Percentiles rank a stretch among this genome's conserved stretches.
Evolutionary conservation across 2,888 invertebrate genomes (phyloP).

Genomic region (Halictus quadricinctus): DNA sequence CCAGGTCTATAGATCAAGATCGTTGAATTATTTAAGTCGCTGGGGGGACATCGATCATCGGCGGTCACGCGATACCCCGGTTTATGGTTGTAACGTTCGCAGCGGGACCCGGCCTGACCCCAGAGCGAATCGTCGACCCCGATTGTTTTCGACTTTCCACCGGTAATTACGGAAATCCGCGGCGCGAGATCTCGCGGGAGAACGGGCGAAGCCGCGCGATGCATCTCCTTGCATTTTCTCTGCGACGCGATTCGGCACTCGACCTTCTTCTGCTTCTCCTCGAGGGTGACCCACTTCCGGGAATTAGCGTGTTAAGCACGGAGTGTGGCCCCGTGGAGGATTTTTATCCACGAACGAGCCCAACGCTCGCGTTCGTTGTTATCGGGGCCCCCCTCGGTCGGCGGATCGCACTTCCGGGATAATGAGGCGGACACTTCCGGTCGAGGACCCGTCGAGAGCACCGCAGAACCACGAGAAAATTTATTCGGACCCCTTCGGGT

Average conservation of each 20-base stretch:
- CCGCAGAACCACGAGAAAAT: constrained; percentile 21
- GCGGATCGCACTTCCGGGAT: constrained; percentile 17
- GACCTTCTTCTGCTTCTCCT: constrained; percentile 29
- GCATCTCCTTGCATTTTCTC: constrained; percentile 22
- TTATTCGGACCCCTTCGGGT: not conserved
- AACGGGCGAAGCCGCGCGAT: not conserved
- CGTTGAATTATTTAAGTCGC: constrained; percentile 76
- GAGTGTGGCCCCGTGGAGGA: not conserved
- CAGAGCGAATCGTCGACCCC: constrained; percentile 67
- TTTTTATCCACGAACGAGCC: constrained; percentile 7
- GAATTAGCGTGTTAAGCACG: constrained; percentile 53
- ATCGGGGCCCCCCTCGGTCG: not conserved
- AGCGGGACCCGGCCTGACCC: constrained; percentile 48
- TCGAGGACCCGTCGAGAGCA: not conserved
- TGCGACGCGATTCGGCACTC: constrained; percentile 38
- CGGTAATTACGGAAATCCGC: constrained; percentile 41
- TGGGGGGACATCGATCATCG: constrained; percentile 73
- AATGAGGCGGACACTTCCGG: constrained; percentile 33
- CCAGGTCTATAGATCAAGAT: constrained; percentile 69
- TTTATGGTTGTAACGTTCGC: constrained; percentile 26
- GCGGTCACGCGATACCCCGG: constrained; percentile 74
- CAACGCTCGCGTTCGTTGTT: constrained; percentile 22
- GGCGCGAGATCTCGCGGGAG: not conserved
- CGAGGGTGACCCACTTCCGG: constrained; percentile 31
- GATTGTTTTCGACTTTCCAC: constrained; percentile 56